Evolutionary conservation across 2,113 vertebrate species (phyloP).

Genomic region (Rhizomys pruinosus): DNA sequence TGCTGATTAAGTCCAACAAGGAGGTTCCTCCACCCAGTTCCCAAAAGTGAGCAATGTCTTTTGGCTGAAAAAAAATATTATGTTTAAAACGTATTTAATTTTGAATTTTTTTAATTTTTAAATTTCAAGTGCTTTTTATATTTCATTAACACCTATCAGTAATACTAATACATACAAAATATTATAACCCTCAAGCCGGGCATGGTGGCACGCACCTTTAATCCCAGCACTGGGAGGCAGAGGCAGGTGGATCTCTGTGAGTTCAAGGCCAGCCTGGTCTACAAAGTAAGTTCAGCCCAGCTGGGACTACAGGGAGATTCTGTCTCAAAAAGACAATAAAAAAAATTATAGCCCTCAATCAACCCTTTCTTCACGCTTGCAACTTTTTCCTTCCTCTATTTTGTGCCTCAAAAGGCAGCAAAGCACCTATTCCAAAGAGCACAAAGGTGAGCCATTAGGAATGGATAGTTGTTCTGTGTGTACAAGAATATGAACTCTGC

Average conservation of each 20-base stretch:
- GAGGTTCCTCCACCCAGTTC: constrained; percentile 96
- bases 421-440: constrained; percentile 4
- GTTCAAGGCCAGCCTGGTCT: too few species aligned
- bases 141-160: constrained; percentile 15
- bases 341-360: background rate
- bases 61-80: constrained; percentile 88
- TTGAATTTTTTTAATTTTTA: background rate
- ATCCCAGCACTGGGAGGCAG: too few species aligned
- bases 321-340: too few species aligned
- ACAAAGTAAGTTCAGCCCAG: too few species aligned
- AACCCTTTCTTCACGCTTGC: constrained; percentile 13
- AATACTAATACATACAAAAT: constrained; percentile 39
- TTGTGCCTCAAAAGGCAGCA: constrained; percentile 1
- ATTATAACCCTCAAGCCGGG: too few species aligned
- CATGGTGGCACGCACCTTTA: too few species aligned
- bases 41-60: constrained; percentile 97
- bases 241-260: too few species aligned
- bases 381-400: constrained; percentile 2
- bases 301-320: too few species aligned
- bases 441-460: background rate
- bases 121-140: constrained; percentile 3
- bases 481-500: background rate
- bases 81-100: background rate
- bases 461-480: background rate
- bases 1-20: constrained; percentile 92